These are phyloP conservation scores for Ellobium chinense DNA, from an alignment of 2,888 invertebrate species.

Conservation along the genomic window DNA sequence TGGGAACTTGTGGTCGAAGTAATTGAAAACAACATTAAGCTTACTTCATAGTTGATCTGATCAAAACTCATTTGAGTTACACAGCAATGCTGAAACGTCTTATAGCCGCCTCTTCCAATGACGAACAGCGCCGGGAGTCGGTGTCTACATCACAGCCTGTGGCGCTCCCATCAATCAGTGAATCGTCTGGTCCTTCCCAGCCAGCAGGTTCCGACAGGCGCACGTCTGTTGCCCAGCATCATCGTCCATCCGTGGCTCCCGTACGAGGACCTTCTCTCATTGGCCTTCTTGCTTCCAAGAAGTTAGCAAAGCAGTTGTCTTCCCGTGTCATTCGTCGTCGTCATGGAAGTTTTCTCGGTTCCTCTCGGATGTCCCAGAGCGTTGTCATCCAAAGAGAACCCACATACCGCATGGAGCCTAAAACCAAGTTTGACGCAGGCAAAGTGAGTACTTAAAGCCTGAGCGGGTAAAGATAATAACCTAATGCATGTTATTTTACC, in stretches of 20 bases:
- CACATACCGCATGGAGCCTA: conserved; percentile 68
- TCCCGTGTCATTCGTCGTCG: conserved; percentile 48
- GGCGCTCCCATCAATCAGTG: not conserved
- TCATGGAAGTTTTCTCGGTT: conserved; percentile 21
- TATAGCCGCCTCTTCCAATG: not conserved
- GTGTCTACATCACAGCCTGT: not conserved
- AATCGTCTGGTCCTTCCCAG: not conserved
- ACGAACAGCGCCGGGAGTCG: not conserved
- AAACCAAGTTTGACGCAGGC: conserved; percentile 53
- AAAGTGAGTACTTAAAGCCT: conserved; percentile 53
- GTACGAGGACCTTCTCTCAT: conserved; percentile 55
- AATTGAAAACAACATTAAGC: too few species aligned
- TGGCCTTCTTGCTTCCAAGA: conserved; percentile 60
- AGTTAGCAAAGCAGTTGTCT: conserved; percentile 61
- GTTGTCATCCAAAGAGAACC: conserved; percentile 58
- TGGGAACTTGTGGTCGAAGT: too few species aligned
- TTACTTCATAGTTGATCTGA: too few species aligned
- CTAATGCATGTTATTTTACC: not conserved
- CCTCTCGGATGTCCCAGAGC: conserved; percentile 48
- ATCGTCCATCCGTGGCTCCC: not conserved
- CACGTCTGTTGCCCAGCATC: not conserved
- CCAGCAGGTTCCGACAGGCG: not conserved
- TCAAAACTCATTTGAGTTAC: too few species aligned
- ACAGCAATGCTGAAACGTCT: not conserved
- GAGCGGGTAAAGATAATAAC: not conserved